Base-by-base conservation (phyloP, 53 echinoderm and acorn worm genomes). In the Holothuria leucospilota region DNA sequence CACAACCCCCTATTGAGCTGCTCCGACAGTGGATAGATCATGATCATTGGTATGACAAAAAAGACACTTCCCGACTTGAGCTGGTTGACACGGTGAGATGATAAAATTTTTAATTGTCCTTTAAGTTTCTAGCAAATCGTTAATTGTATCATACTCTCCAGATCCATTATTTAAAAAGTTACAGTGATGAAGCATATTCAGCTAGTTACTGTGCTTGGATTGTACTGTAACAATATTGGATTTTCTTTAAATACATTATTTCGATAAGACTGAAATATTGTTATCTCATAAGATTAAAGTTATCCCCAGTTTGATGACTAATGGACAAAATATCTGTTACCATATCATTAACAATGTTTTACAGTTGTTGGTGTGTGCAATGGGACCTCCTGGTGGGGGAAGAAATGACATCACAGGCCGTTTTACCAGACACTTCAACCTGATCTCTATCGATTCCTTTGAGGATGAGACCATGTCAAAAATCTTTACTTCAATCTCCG, bases 321-420 rank as follows among this genome's bases (percentile, higher is more conserved):
- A 56, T 56, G 5, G 56, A 56, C 0, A 4, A 56, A 16, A 56
- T 18, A 15, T 56, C 56, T 7, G 16, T 16, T 2, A 56, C 18
- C 18, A 18, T 15, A 16, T 4, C 6, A 13, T 49, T 56, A 16
- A 56, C 18, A 16, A 11, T 52, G 4, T 56, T 56, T 56, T 82
- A 21, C 81, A 99, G 99, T 86, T 99, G 26, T 28, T 99, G 0
- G 89, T 94, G 8, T 87, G 90, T 13, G 99, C 95, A 15, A 99
- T 99, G 99, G 99, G 99, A 26, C 99, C 99, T 28, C 99, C 99
- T 20, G 99, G 99, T 7, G 99, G 99, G 46, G 99, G 99, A 20
- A 87, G 99, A 41, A 99, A 99, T 69, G 86, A 95, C 89, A 99
- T 99, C 67, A 99, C 94, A 12, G 93, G 99, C 15, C 94, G 99